Conservation (phyloP, 1,140 invertebrate genomes). For the Sweltsa coloradensis region DNA sequence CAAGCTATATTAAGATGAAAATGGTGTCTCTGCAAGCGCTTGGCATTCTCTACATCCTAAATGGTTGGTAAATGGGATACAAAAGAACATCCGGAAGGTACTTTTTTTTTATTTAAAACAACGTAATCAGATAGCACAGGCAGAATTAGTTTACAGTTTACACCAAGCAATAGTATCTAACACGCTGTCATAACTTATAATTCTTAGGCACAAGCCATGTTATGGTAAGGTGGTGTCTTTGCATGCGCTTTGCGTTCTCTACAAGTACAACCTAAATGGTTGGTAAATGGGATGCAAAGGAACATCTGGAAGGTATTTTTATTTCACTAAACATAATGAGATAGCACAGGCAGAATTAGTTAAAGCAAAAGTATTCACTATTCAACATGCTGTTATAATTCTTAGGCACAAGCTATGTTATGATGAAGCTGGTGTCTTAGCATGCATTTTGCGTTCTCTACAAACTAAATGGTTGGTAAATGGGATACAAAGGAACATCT, state of each 20-base stretch:
- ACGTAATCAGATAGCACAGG: no score
- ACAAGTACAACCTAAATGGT: no score
- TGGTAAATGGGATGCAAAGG: no score
- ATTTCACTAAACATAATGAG: no score
- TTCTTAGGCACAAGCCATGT: neutral
- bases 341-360: constrained; percentile 13
- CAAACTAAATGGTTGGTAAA: constrained; percentile 6
- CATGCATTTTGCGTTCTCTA: no score
- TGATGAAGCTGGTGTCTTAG: neutral
- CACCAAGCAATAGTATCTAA: neutral
- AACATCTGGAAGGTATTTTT: no score
- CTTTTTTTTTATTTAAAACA: no score
- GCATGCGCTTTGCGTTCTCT: no score
- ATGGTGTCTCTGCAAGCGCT: no score
- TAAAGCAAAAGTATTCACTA: neutral
- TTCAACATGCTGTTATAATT: neutral
- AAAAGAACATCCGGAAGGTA: no score
- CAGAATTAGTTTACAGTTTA: constrained; percentile 9
- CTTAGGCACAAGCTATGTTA: neutral
- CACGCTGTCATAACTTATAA: neutral
- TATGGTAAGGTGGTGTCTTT: constrained; percentile 4
- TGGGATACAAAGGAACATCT: neutral
- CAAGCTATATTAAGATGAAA: neutral
- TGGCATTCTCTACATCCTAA: no score
- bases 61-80: no score